phyloP scores from a whole-genome alignment of 2,797 vertebrate species.

The Somateria mollissima region DNA sequence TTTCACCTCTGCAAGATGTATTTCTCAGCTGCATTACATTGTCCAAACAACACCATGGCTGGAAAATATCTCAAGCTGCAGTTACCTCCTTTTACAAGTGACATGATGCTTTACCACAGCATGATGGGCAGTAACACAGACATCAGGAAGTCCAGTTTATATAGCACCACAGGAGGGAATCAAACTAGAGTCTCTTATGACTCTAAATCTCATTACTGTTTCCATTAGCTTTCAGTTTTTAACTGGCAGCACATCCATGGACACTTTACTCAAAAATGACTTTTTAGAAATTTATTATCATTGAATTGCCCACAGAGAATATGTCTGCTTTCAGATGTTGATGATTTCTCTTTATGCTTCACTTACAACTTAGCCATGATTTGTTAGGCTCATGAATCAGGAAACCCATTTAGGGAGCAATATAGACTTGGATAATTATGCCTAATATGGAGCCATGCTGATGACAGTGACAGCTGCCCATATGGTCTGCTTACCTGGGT shows the following conservation, averaged over 20 bases:
- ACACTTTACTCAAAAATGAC: not conserved
- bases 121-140: not conserved
- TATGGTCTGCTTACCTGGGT: not conserved
- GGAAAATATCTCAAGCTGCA: not conserved
- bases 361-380: not conserved
- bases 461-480: not conserved
- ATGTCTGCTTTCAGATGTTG: not conserved
- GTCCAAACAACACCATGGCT: rapidly evolving
- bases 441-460: not conserved
- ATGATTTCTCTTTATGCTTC: not conserved
- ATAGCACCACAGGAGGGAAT: not conserved
- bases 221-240: not conserved
- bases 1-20: not conserved
- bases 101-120: not conserved
- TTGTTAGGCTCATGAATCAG: not conserved
- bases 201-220: not conserved
- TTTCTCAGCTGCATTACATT: not conserved
- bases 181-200: not conserved
- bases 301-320: not conserved
- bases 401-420: not conserved
- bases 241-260: not conserved
- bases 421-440: not conserved
- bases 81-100: not conserved
- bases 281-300: not conserved
- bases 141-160: not conserved